phyloP scores from a whole-genome alignment of 2,888 invertebrate genomes.

The Eledona agricola region DNA sequence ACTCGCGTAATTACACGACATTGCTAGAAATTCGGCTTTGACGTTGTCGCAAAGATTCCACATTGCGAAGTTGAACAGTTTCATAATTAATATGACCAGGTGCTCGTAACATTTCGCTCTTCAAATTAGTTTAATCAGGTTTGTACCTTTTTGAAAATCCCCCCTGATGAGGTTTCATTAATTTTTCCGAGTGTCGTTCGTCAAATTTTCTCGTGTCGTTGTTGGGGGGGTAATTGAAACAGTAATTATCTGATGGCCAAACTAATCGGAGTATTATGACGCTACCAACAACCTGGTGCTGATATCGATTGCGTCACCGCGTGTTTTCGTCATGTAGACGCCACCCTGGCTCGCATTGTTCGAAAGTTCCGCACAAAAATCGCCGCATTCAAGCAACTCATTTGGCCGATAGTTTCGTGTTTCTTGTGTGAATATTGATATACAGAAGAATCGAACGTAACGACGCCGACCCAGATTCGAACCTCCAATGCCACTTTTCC shows the following conservation, averaged over 20 bases:
- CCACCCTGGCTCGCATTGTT: neutral
- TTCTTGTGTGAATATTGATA: no score
- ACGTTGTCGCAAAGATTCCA: neutral
- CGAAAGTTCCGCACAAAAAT: neutral
- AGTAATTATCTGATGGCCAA: slow-evolving; percentile 21
- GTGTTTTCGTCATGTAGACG: slow-evolving; percentile 11
- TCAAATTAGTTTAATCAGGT: no score
- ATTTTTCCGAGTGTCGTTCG: neutral
- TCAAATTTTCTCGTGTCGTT: slow-evolving; percentile 2
- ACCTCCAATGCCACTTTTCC: no score
- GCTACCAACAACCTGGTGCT: slow-evolving; percentile 20
- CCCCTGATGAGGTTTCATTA: no score
- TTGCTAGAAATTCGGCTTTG: neutral
- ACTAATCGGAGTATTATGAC: slow-evolving; percentile 23
- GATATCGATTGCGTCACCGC: slow-evolving; percentile 20
- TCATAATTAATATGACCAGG: no score
- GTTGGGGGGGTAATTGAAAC: slow-evolving; percentile 20
- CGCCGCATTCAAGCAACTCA: neutral
- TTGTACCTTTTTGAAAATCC: slow-evolving; percentile 2
- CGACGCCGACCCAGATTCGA: no score
- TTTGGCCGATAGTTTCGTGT: no score
- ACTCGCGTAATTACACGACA: slow-evolving; percentile 2
- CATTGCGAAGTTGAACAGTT: slow-evolving; percentile 5
- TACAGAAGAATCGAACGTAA: no score
- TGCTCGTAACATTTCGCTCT: no score